Percentiles rank a stretch among this genome's conserved stretches.
Conservation (phyloP, 2,888 invertebrate species). For the Drosophila paracracens region DNA sequence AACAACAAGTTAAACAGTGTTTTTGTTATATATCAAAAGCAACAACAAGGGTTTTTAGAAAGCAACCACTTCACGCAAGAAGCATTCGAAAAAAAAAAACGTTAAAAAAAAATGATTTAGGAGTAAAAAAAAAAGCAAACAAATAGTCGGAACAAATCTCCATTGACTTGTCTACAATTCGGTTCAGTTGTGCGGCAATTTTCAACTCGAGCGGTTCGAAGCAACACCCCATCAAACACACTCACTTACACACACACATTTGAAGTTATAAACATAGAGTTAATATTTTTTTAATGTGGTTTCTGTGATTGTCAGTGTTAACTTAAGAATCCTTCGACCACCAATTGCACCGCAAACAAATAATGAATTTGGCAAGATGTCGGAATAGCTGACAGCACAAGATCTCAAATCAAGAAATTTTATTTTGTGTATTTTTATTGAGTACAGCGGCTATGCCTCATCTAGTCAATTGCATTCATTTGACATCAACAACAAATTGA, state of each 20-base stretch:
- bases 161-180: constrained; percentile 33
- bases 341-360: constrained; percentile 51
- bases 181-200: constrained; percentile 68
- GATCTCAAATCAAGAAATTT: constrained; percentile 50
- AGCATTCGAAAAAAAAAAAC: constrained; percentile 18
- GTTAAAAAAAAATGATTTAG: constrained; percentile 8
- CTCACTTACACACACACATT: not conserved
- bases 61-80: constrained; percentile 51
- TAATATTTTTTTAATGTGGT: constrained; percentile 35
- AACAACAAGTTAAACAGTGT: constrained; percentile 7
- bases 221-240: constrained; percentile 8
- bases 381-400: constrained; percentile 84
- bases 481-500: constrained; percentile 51
- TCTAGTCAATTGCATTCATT: constrained; percentile 84
- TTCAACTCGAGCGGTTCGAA: constrained; percentile 70
- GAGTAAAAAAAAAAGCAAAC: constrained; percentile 25
- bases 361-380: constrained; percentile 84
- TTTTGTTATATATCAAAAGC: constrained; percentile 35
- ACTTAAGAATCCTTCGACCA: constrained; percentile 3
- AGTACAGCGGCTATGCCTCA: constrained; percentile 84
- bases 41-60: constrained; percentile 31
- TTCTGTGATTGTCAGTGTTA: constrained; percentile 14
- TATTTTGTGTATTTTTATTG: constrained; percentile 61
- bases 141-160: constrained; percentile 38
- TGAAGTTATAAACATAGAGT: not conserved